Conservation (phyloP, 1,140 invertebrate species). For the Cryptotermes secundus region DNA sequence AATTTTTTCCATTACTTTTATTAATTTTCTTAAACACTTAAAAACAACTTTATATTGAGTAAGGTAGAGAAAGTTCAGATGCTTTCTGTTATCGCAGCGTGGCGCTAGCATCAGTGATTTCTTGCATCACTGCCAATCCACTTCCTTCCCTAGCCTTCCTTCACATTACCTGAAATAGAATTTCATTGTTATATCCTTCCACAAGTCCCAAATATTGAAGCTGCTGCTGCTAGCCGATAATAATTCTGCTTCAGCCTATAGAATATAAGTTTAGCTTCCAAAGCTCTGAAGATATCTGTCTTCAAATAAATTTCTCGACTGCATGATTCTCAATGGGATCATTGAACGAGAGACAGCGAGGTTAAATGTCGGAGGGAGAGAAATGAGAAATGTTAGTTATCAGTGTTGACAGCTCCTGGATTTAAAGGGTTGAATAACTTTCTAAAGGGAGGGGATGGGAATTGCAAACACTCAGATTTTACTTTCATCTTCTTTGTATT, state of each 20-base stretch:
- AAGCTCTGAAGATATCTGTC: conserved; percentile 4
- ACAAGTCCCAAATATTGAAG: neutral
- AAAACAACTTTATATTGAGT: no score
- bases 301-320: conserved; percentile 18
- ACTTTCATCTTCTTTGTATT: no score
- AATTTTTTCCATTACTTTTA: no score
- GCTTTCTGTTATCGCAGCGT: no score
- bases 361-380: neutral
- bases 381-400: neutral
- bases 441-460: neutral
- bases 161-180: neutral
- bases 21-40: no score
- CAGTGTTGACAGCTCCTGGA: neutral
- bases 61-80: no score
- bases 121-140: neutral
- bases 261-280: neutral
- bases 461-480: no score
- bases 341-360: neutral
- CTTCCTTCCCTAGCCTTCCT: neutral
- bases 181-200: neutral
- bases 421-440: neutral
- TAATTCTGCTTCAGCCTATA: neutral
- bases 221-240: neutral
- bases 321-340: neutral
- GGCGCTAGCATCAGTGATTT: neutral